These are phyloP conservation scores for Pavo muticus DNA, from an alignment of 2,113 vertebrate genomes.

Conservation along the genomic window DNA sequence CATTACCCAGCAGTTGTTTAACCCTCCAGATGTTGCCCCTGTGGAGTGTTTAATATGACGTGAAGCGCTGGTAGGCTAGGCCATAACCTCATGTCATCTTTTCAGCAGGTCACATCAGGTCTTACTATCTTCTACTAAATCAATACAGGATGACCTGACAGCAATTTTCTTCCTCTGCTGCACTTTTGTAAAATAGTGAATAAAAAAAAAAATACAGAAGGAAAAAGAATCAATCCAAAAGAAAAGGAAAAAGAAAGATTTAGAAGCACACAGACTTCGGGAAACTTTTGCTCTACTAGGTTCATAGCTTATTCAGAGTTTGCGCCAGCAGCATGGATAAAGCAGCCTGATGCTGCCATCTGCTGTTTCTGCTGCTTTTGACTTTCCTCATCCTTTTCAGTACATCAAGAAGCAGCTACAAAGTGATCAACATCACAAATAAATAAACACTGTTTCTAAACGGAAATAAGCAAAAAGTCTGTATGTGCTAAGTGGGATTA, in stretches of 20 bases:
- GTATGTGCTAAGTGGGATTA: too few relatives aligned
- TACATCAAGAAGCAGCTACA: not conserved
- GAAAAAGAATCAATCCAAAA: not conserved
- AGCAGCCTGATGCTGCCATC: constrained; percentile 73
- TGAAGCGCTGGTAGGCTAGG: constrained; percentile 40
- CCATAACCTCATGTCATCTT: constrained; percentile 39
- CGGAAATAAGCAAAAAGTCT: not conserved
- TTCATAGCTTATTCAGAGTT: rapidly evolving
- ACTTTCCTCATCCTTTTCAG: not conserved
- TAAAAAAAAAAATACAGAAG: not conserved
- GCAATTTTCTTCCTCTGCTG: not conserved
- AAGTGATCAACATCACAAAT: not conserved
- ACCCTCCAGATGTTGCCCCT: constrained; percentile 59
- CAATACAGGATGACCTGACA: not conserved
- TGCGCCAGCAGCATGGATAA: not conserved
- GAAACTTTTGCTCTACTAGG: not conserved
- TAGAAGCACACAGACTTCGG: not conserved
- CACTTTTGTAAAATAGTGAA: not conserved
- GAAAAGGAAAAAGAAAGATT: not conserved
- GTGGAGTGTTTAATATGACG: constrained; percentile 51
- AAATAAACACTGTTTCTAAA: not conserved
- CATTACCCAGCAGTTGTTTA: constrained; percentile 57
- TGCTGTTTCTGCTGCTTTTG: constrained; percentile 54
- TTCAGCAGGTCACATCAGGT: constrained; percentile 40
- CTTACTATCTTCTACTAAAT: constrained; percentile 25